Base-by-base conservation (phyloP, 1,140 invertebrate species). In the Diprion similis region DNA sequence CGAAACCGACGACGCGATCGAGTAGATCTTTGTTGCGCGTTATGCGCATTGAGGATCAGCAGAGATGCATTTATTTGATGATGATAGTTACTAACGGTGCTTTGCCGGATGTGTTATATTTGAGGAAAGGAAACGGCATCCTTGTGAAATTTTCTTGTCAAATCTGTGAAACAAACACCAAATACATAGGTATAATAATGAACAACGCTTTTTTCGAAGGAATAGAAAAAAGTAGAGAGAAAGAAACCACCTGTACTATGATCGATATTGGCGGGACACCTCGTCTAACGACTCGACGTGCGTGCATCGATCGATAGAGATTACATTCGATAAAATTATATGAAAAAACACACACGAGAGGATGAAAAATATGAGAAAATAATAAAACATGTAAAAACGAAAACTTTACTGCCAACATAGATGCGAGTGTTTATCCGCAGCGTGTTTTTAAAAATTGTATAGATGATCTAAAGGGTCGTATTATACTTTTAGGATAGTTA, bases 331-430 rank as follows among this genome's bases (percentile, higher is more conserved):
- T 10, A 15, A 18, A 24, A 45, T 19, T 24, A 3, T 8, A 69
- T 10, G 47, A 10, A 13, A 46, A 69, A 7, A 9, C 18, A 67
- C 6, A 67, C 17, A 37, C 13, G 37, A n/a, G 47, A 71, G 47
- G n/a, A 15, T 15, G 47, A 71, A 48, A 70, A 48, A 17, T 11
- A 48, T 19, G 4, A 37, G 47, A 48, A 11, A 71, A 24, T 9
- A 48, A 68, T 46, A 19, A 24, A 68, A 68, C 19, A 46, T 68
- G 67, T 13, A 37, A 68, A 68, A 18, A 71, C 15, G 69, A 18
- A 47, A 37, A 59, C 51, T 59, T 59, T 59, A 59, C 51, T 59
- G 51, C 51, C 51, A 59, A 59, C 51, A 37, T 59, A 59, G 51
- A 59, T 59, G 51, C 51, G 51, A 59, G 8, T 59, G 51, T 15